Evolutionary conservation across 2,888 invertebrate species (phyloP).

Genomic region (Opisthograptis luteolata): DNA sequence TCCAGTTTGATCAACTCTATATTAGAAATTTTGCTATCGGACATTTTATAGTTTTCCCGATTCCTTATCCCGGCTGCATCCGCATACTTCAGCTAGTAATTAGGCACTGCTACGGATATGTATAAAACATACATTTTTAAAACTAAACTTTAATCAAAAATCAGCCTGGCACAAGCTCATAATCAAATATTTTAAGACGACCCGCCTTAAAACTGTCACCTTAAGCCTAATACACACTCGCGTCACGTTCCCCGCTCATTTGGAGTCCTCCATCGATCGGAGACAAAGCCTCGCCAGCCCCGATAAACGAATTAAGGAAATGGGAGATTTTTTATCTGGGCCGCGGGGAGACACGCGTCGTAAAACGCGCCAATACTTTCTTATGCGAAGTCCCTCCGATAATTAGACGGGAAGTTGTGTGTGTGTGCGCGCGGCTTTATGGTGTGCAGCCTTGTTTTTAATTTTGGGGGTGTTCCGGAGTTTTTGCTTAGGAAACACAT

Average conservation of each 20-base stretch:
- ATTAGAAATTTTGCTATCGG: no score
- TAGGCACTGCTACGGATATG: no score
- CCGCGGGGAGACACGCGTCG: constrained; percentile 76
- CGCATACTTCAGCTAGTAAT: no score
- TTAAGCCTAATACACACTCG: constrained; percentile 79
- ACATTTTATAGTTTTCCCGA: no score
- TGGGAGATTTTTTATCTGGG: constrained; percentile 84
- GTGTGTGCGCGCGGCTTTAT: constrained; percentile 66
- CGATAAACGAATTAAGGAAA: constrained; percentile 85
- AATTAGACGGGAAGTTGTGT: constrained; percentile 75
- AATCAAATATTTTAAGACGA: constrained; percentile 36
- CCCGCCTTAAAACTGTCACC: constrained; percentile 59
- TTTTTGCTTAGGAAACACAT: neutral
- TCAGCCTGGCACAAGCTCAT: constrained; percentile 19
- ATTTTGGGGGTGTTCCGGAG: constrained; percentile 50
- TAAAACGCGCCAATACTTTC: constrained; percentile 83
- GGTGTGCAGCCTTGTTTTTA: constrained; percentile 72
- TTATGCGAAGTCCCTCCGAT: constrained; percentile 83
- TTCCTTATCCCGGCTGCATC: no score
- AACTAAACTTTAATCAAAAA: constrained; percentile 9
- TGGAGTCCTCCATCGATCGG: constrained; percentile 82
- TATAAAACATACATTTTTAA: no score
- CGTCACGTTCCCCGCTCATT: constrained; percentile 81
- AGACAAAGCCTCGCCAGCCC: constrained; percentile 81
- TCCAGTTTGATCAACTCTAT: no score